Conservation (phyloP, 2,888 invertebrate species). For the Drosophila buzzatii region DNA sequence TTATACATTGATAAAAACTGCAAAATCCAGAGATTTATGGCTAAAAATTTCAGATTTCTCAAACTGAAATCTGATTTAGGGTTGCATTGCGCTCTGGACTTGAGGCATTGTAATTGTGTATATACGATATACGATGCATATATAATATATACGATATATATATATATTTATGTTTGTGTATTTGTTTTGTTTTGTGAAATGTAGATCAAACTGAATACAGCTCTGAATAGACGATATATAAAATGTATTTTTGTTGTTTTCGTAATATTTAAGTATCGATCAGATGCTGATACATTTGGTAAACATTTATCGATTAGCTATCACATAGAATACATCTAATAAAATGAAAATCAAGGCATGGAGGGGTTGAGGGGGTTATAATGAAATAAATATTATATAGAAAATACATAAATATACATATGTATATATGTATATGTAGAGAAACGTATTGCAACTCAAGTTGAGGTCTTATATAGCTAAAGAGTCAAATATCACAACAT, state of each 20-base stretch:
- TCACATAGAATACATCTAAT: conserved; percentile 57
- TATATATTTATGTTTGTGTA: not conserved
- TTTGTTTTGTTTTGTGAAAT: not conserved
- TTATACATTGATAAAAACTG: not conserved
- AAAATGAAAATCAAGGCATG: conserved; percentile 18
- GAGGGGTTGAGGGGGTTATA: not conserved
- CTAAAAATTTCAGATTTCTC: not conserved
- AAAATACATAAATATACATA: not conserved
- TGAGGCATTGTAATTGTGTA: not conserved
- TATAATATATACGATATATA: not conserved
- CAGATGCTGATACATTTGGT: conserved; percentile 10
- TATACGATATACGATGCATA: not conserved
- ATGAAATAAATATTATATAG: not conserved
- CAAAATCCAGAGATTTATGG: too few relatives aligned
- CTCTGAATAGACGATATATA: conserved; percentile 2
- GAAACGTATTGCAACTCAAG: conserved; percentile 30
- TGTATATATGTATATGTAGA: not conserved
- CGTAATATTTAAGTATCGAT: not conserved
- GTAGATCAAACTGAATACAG: not conserved
- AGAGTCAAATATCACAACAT: conserved; percentile 68
- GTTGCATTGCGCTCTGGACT: not conserved
- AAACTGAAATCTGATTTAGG: not conserved
- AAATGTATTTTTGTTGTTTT: not conserved
- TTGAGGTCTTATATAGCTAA: conserved; percentile 56
- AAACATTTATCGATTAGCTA: conserved; percentile 40